These are phyloP conservation scores for Burhinus bistriatus DNA, from an alignment of 2,113 vertebrate genomes.

Conservation along the genomic window DNA sequence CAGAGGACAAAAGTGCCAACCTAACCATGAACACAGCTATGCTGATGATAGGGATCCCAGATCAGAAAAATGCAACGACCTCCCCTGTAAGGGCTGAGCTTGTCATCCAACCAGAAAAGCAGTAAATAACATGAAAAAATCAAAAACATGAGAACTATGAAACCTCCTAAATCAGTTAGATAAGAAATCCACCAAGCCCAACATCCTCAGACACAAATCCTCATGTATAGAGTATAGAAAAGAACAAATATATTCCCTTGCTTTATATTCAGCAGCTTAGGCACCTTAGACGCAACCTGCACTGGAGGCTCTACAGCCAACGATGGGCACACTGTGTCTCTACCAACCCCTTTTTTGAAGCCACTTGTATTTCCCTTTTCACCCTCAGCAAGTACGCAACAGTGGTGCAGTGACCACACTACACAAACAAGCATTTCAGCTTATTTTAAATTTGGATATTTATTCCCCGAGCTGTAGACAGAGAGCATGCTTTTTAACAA, in stretches of 20 bases:
- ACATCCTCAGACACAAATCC: background rate
- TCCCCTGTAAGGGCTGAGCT: background rate
- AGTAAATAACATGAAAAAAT: background rate
- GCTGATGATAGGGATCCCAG: background rate
- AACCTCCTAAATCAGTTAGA: background rate
- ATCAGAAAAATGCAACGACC: background rate
- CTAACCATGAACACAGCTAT: background rate
- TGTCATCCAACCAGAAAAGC: background rate
- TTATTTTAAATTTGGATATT: background rate
- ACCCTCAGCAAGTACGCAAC: background rate
- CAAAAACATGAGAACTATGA: background rate
- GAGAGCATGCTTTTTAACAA: background rate
- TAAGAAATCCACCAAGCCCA: background rate
- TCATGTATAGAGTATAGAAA: background rate
- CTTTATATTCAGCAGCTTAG: background rate
- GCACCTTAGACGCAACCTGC: background rate
- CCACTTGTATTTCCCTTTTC: background rate
- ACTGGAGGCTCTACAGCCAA: background rate
- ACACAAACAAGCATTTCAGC: background rate
- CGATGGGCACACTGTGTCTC: background rate
- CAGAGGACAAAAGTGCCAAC: background rate
- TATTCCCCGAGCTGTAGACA: background rate
- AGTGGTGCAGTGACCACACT: fast-evolving
- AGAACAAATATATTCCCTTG: background rate
- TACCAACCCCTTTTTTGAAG: background rate